Percentiles rank a stretch among this genome's conserved stretches.
Evolutionary conservation across 2,113 vertebrate genomes (phyloP).

Genomic region (Anseranas semipalmata): DNA sequence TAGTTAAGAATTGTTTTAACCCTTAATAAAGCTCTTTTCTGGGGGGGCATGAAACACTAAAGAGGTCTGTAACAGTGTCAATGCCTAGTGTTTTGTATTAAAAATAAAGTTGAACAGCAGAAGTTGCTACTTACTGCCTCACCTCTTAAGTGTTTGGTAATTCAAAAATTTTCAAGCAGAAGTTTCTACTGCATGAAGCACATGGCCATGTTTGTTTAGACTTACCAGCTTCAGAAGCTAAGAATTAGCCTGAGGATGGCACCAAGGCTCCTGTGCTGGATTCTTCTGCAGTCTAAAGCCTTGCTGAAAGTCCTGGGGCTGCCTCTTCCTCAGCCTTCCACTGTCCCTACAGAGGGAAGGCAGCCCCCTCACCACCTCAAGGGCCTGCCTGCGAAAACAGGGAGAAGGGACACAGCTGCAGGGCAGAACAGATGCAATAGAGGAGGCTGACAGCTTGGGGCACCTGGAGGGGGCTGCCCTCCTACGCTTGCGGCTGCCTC

Average conservation of each 20-base stretch:
- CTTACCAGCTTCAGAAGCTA: neutral
- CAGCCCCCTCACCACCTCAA: too few species aligned
- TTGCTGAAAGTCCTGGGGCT: neutral
- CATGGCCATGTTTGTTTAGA: neutral
- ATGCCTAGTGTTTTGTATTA: neutral
- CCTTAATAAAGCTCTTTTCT: neutral
- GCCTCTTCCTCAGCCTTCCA: neutral
- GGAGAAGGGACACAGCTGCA: accelerated
- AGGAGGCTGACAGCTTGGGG: too few species aligned
- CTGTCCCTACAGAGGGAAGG: neutral
- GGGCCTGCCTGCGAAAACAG: neutral
- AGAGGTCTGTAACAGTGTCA: neutral
- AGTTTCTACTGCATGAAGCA: neutral
- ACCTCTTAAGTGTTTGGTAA: neutral
- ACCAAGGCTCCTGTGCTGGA: too few species aligned
- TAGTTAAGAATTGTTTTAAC: neutral
- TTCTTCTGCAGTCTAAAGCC: neutral
- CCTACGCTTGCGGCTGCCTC: too few species aligned
- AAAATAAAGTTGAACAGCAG: neutral
- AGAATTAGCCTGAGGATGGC: neutral
- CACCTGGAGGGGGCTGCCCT: too few species aligned
- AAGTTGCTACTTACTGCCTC: neutral
- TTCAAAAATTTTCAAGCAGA: neutral
- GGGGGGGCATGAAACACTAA: neutral
- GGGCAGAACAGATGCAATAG: accelerated